Base-by-base conservation (phyloP, 2,113 vertebrate species). In the Apus apus region DNA sequence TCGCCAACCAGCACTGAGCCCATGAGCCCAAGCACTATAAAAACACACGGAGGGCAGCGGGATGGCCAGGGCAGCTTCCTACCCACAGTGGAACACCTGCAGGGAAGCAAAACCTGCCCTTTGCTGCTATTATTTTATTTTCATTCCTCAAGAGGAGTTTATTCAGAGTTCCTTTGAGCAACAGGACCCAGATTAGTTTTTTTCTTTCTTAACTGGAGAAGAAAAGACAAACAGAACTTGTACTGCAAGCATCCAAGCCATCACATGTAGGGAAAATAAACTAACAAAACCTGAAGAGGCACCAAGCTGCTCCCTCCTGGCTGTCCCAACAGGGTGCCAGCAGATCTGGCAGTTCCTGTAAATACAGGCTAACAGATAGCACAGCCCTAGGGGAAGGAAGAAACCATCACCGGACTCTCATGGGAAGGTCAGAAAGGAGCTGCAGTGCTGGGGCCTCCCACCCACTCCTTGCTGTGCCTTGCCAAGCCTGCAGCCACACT, bases 211-310 rank as follows among this genome's bases (percentile, higher is more conserved):
- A 90, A 97, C 67, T 18, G 30, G 67, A 94, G 85, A 96, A 96
- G 87, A 97, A 96, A 96, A 94, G 84, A 89, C 8, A 50, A 92
- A 94, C 89, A 70, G 93, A 96, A 96, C 94, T 97, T 96, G 95
- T 93, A 87, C 94, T 82, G 71, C 89, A 88, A 97, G 95, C 79
- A 0, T 45, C 78, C 38, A 38, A 1, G 2, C 34, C 53, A 3
- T 13, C 65, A 34, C 1, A 1, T 1, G 1, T 8, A 48, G n/a
- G 64, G 45, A 72, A 77, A 84, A 88, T 48, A 30, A 70, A 45
- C 76, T 32, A 71, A 62, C 36, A 73, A 67, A 81, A 26, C 66
- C 57, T 15, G 30, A 36, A 36, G 43, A 64, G 54, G 74, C 32
- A 30, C 74, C 22, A 32, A 79, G 73, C 72, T 20, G 36, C 21